phyloP scores from a whole-genome alignment of 2,113 vertebrate species.

The Isurus oxyrinchus region DNA sequence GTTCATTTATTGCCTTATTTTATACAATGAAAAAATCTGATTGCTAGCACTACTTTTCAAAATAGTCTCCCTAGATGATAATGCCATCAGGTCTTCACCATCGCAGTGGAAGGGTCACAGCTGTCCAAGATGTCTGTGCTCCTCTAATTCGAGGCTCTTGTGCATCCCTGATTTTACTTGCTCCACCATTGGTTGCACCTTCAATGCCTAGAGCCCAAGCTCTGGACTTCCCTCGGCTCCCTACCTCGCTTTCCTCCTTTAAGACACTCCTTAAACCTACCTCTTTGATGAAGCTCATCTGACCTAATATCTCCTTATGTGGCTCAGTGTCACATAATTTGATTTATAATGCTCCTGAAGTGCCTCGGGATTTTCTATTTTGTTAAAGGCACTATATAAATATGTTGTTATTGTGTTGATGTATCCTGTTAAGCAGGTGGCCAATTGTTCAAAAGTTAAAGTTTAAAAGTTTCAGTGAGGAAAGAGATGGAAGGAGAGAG shows the following conservation, averaged over 20 bases:
- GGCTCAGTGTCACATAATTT: neutral
- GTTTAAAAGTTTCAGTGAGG: neutral
- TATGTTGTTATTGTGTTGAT: neutral
- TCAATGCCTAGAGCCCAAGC: too few relatives aligned
- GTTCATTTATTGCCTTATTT: neutral
- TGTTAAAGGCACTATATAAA: neutral
- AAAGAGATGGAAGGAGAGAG: neutral
- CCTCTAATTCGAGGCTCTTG: neutral
- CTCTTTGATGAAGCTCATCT: neutral
- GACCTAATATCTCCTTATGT: neutral
- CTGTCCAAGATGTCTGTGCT: neutral
- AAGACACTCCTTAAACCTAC: neutral
- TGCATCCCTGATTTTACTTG: neutral
- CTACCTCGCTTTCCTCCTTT: neutral
- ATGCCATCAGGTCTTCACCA: neutral
- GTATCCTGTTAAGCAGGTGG: neutral
- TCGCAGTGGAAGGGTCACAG: neutral
- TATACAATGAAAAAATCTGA: neutral
- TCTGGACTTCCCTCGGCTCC: neutral
- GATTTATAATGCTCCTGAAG: neutral
- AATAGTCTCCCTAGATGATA: neutral
- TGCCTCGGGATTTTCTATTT: neutral
- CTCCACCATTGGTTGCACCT: neutral
- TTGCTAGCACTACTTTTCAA: neutral
- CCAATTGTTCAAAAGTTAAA: neutral